Base-by-base conservation (phyloP, 2,888 invertebrate species). In the Archaeoteleia sp. region DNA sequence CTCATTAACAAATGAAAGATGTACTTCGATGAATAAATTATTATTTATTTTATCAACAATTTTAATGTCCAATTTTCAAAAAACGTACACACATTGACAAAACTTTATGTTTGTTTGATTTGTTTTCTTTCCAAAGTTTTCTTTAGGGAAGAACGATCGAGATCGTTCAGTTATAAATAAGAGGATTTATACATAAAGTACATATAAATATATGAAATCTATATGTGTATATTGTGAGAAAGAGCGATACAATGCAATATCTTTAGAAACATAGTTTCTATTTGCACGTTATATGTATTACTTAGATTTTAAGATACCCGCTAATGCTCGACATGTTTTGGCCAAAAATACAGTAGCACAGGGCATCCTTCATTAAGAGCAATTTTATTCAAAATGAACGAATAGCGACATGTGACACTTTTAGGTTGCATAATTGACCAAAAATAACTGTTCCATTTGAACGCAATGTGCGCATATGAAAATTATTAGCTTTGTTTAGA, bases 261-360 rank as follows among this genome's bases (percentile, higher is more conserved):
- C 53, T 62, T 53, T 53, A 70, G 74, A 74, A 74, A 75, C 73
- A 67, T 74, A 76, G 76, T 77, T 78, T 81, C 78, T 78, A 78
- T 74, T 74, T 78, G 77, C 78, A 76, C 77, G 76, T 79, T 78
- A 78, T 70, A 74, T 78, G 74, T 74, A 72, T 75, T 74, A 74
- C 73, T 70, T 82, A 81, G 79, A 73, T 73, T 70, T 69, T 81
- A 81, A 82, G 79, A 76, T 78, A 77, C 79, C 78, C 79, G 78
- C 77, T 76, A 78, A 79, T 80, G 78, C 80, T 80, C 80, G 78
- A 78, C 74, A 76, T 77, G 73, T 78, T 78, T 78, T 75, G 78
- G 77, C 77, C 67, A 70, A 70, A 70, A 65, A 57, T 67, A 62
- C 57, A 30, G 61, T 67, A 62, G 67, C 34, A 30, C 61, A 62